Base-by-base conservation (phyloP, 2,888 invertebrate genomes). In the Drymonia ruficornis region DNA sequence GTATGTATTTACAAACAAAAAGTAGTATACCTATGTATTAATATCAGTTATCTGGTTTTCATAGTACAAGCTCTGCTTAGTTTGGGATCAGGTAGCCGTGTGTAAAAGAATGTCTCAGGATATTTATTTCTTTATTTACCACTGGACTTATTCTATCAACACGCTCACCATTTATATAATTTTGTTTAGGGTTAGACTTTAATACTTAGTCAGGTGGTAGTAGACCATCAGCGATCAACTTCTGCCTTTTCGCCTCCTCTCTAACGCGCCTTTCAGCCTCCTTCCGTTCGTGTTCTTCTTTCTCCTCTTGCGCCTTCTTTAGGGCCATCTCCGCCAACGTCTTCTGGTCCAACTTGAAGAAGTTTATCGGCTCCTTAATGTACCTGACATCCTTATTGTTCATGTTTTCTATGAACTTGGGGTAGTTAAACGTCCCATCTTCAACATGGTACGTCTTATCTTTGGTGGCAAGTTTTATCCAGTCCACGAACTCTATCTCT, bases 261-360 rank as follows among this genome's bases (percentile, higher is more conserved):
- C 71, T 83, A 1, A 84, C 85, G 34, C 57, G 71, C 49, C 61
- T 81, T 40, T 89, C 89, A 13, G 83, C 86, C 0, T 88, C 89
- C 54, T 84, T 86, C 58, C 59, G 83, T 47, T 83, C 89, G 31
- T 80, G 77, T 63, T 88, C 89, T 28, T 63, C 82, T 48, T 59
- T 80, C 56, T 91, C 91, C 52, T 87, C 88, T 52, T 76, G 72
- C 1, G 89, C 89, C 70, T 87, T 91, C 81, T 83, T 74, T 4
- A 83, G 59, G 0, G 92, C 92, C 87, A 92, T 82, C 52, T 69
- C 89, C 50, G 89, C 89, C 53, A 91, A 72, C 11, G 88, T 87
- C 67, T 89, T 91, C 69, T 92, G 92, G 53, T 92, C 92, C 18
- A 92, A 62, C 64, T 91, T 92, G 54, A 87, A 92, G 80, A 72